A percentile compares a stretch with the other conserved stretches of the same genome.
Conservation (phyloP, 2,888 invertebrate species). For the Pardosa pseudoannulata region DNA sequence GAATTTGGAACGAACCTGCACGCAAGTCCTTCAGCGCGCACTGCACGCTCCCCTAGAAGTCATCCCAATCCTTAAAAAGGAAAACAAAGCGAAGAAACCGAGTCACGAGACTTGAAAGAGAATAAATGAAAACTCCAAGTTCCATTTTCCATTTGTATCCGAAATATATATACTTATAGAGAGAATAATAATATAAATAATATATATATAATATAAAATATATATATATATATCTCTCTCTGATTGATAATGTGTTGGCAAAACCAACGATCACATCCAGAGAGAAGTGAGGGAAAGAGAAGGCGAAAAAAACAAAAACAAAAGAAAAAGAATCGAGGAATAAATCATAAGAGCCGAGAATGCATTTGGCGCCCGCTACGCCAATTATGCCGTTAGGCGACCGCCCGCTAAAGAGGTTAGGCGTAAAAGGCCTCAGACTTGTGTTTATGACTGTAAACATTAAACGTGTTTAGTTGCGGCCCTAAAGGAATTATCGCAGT, state of each 20-base stretch:
- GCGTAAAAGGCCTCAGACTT: constrained; percentile 71
- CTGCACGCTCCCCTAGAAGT: neutral
- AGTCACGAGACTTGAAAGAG: constrained; percentile 62
- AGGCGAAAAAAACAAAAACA: too few species aligned
- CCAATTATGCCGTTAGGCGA: constrained; percentile 70
- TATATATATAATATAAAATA: neutral
- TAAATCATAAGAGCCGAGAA: constrained; percentile 63
- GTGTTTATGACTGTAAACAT: constrained; percentile 73
- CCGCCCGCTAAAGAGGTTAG: constrained; percentile 71
- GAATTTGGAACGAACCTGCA: neutral
- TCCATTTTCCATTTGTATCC: constrained; percentile 65
- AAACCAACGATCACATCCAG: constrained; percentile 55
- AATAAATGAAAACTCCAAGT: constrained; percentile 67
- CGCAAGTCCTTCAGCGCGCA: neutral
- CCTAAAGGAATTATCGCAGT: constrained; percentile 70
- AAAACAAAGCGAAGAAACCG: constrained; percentile 14
- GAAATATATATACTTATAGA: constrained; percentile 18
- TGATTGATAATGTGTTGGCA: constrained; percentile 72
- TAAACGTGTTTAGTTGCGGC: constrained; percentile 70
- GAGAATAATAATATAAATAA: constrained; percentile 12
- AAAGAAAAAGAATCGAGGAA: too few species aligned
- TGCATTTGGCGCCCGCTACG: constrained; percentile 53
- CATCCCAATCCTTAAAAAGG: neutral
- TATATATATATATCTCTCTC: neutral
- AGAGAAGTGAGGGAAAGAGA: neutral